Evolutionary conservation across 2,888 invertebrate genomes (phyloP), one percentile per base, ranked within the genome.

Genomic region (Leuctra nigra): DNA sequence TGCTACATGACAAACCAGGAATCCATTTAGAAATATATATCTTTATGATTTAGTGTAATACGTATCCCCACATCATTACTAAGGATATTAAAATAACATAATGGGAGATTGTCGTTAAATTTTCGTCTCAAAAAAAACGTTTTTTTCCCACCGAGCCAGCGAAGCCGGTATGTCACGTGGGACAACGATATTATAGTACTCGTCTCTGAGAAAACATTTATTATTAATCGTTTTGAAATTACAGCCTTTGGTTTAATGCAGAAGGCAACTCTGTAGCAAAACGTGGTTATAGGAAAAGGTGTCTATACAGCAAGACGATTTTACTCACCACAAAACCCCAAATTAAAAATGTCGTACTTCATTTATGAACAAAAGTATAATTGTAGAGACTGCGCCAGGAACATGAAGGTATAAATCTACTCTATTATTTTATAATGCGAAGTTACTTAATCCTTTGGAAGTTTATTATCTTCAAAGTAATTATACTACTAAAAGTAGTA

Each of bases 11-110:
- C 57, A 57, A 54, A 44, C 47, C 46, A 25, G 11, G 25, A 54
- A 48, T 25, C 24, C 18, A 20, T 33, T 50, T 50, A 18, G 33
- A 50, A 33, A 50, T 50, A 33, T 18, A 11, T 2, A 29, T 47
- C 54, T 57, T 52, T 47, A 57, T 57, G 57, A 54, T 57, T 57
- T 57, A 53, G 54, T 54, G 54, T 53, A 46, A 57, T 46, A 57
- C 46, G 25, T 46, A 48, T 46, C 38, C 57, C 47, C 25, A 47
- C 38, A n/a, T 57, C 57, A 57, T 57, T 57, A 57, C 33, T 48
- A 41, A 35, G n/a, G n/a, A 54, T 16, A 57, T 57, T 57, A 57
- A n/a, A 57, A 57, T 53, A 57, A 56, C 47, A 53, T 53, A 36
- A 35, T 23, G 23, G 39, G 22, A 50, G 50, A 50, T 53, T 57